These are phyloP conservation scores for Apostichopus leukothele DNA, from an alignment of 53 echinoderm and acorn worm species.

Conservation along the genomic window DNA sequence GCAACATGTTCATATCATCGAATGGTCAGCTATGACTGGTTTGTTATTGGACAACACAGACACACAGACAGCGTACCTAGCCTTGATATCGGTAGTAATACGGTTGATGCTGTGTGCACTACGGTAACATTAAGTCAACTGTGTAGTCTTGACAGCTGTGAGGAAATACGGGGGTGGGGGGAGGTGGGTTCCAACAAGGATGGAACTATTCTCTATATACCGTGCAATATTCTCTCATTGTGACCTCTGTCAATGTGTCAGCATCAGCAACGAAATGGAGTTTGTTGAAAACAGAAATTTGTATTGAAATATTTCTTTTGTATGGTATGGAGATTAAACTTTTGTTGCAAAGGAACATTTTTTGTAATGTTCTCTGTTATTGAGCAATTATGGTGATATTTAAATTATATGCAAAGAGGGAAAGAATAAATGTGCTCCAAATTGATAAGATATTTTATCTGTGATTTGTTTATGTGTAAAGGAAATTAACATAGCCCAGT, in stretches of 20 bases:
- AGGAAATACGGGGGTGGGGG: background rate
- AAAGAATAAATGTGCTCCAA: conserved; percentile 39
- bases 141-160: background rate
- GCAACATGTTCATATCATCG: too few relatives aligned
- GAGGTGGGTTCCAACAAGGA: background rate
- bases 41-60: too few relatives aligned
- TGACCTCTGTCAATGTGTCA: background rate
- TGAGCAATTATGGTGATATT: conserved; percentile 36
- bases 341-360: background rate
- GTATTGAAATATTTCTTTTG: background rate
- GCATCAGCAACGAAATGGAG: background rate
- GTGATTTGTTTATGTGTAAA: background rate
- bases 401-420: conserved; percentile 40
- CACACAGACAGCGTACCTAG: too few relatives aligned
- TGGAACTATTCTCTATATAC: background rate
- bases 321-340: background rate
- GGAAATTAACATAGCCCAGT: too few relatives aligned
- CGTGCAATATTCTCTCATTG: conserved; percentile 1
- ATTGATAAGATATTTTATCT: background rate
- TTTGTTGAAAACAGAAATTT: background rate
- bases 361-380: background rate
- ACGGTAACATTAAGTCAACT: background rate
- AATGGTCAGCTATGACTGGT: too few relatives aligned
- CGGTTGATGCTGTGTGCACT: background rate
- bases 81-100: too few relatives aligned